Conservation (phyloP, 2,797 vertebrate species). For the Sitta carolinensis region DNA sequence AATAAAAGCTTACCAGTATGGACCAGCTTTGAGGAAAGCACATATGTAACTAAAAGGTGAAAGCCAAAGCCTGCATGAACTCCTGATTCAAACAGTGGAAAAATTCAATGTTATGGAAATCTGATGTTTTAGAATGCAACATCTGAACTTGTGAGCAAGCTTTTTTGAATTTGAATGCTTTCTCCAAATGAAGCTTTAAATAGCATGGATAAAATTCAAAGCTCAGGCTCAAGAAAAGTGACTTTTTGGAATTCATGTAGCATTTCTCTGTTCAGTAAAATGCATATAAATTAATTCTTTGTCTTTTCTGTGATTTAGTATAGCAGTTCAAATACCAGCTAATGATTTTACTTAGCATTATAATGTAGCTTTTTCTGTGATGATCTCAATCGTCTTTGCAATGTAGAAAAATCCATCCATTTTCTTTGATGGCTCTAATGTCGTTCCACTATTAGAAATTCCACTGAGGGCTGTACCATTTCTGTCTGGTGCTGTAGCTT, state of each 20-base stretch:
- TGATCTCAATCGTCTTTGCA: not conserved
- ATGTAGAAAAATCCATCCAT: not conserved
- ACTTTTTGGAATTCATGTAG: not conserved
- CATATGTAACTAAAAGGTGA: not conserved
- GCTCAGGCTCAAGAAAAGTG: not conserved
- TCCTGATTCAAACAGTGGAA: not conserved
- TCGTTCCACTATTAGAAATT: not conserved
- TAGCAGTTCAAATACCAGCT: not conserved
- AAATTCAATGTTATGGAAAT: not conserved
- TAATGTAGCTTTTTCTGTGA: constrained; percentile 15
- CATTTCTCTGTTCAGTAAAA: not conserved
- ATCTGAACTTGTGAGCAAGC: not conserved
- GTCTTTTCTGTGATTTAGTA: constrained; percentile 9
- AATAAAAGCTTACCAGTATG: not conserved
- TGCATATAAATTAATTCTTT: constrained; percentile 27
- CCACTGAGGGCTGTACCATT: not conserved
- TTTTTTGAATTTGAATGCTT: constrained; percentile 7
- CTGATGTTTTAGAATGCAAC: not conserved
- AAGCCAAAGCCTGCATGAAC: not conserved
- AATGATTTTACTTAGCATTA: constrained; percentile 16
- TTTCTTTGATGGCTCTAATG: not conserved
- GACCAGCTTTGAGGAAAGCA: not conserved
- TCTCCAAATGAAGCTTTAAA: constrained; percentile 6
- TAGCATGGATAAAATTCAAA: constrained; percentile 13
- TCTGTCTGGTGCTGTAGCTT: not conserved